Evolutionary conservation across 2,113 vertebrate genomes (phyloP), one percentile per base, ranked within the genome.

Genomic region (Pomatorhinus ruficollis): DNA sequence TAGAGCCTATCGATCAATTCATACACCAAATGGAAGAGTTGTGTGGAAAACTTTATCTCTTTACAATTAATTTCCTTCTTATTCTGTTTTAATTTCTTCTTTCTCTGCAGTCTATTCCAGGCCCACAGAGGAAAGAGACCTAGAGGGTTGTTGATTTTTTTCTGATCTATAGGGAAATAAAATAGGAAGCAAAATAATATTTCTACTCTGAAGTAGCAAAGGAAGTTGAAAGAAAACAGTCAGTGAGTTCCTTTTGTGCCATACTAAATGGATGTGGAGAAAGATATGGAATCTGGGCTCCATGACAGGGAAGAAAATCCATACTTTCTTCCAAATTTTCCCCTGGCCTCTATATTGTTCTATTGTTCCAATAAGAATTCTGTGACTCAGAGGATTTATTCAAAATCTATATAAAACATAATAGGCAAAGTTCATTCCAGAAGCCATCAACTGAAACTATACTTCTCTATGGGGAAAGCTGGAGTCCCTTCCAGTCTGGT

Each of bases 211-310:
- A 97, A 92, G 76, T 75, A 96, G 69, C 70, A 80, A 89, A 82
- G 47, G 60, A 95, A 93, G 53, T 42, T 89, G 57, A 57, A 90
- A 53, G 45, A 81, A 93, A 94, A 45, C 19, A 89, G 52, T 35
- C 56, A 86, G 39, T 84, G 88, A 96, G 96, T 88, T 97, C 75
- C 81, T 42, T 91, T 74, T 95, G 87, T 70, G 93, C 93, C 95
- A 93, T 97, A 95, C 97, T 97, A 97, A 97, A 96, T 97, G 97
- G 97, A 94, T 96, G 95, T 97, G 97, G 83, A 96, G 97, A 97
- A 97, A 98, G 94, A 97, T 98, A 98, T 86, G 96, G 97, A 98
- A 98, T 98, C 96, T 98, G 98, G 97, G 95, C 98, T 98, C 91
- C 74, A 94, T 65, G 37, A 96, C 87, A 88, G 86, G 95, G 97